A percentile compares a stretch with the other conserved stretches of the same genome.
Conservation (phyloP, 2,113 vertebrate genomes). For the Corapipo altera region DNA sequence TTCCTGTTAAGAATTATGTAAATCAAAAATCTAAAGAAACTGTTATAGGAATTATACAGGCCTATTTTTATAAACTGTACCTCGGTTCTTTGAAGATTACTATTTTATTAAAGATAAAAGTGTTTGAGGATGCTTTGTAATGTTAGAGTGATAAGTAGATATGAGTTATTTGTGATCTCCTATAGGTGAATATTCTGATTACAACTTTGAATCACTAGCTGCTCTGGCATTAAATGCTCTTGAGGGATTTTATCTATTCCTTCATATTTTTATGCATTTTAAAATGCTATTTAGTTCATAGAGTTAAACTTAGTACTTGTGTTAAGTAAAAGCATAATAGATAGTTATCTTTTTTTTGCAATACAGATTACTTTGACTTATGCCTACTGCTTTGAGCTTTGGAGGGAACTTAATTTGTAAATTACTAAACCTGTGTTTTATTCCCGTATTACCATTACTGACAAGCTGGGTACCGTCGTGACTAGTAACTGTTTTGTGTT, state of each 20-base stretch:
- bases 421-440: not conserved
- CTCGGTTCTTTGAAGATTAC: slow-evolving; percentile 12
- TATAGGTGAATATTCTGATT: not conserved
- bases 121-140: not conserved
- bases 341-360: not conserved
- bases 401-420: not conserved
- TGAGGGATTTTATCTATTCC: not conserved
- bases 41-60: not conserved
- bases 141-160: not conserved
- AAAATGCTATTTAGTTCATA: not conserved
- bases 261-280: not conserved
- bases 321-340: not conserved
- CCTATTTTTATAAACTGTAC: not conserved
- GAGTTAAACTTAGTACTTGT: not conserved
- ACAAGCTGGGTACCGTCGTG: not conserved
- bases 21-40: not conserved
- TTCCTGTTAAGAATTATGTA: slow-evolving; percentile 9
- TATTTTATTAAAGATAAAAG: not conserved
- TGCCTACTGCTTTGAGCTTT: not conserved
- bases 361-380: not conserved
- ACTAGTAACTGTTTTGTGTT: not conserved
- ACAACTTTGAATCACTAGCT: not conserved
- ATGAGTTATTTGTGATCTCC: not conserved
- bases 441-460: not conserved
- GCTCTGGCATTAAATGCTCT: not conserved